These are phyloP conservation scores for Caenorhabditis panamensis DNA, from an alignment of 2,888 invertebrate species.

Conservation along the genomic window DNA sequence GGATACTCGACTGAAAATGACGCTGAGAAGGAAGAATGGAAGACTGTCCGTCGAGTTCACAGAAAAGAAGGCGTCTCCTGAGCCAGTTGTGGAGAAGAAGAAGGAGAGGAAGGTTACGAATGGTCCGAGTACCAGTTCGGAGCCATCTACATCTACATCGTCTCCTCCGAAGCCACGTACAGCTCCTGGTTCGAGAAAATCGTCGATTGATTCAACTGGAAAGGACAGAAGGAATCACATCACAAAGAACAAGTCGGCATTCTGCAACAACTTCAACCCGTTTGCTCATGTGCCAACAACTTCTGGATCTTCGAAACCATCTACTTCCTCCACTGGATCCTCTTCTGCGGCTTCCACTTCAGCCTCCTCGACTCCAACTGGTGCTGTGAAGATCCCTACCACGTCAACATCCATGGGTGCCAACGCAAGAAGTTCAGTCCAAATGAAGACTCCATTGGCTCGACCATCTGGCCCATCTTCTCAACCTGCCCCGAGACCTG, in stretches of 20 bases:
- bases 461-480: background rate
- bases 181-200: conserved; percentile 18
- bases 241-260: conserved; percentile 28
- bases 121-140: background rate
- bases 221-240: conserved; percentile 24
- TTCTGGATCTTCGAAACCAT: background rate
- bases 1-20: conserved; percentile 50
- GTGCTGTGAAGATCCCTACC: background rate
- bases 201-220: conserved; percentile 29
- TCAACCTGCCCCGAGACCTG: too few relatives aligned
- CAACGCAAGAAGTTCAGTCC: background rate
- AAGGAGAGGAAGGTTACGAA: too few relatives aligned
- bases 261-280: conserved; percentile 44
- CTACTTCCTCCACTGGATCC: conserved; percentile 1
- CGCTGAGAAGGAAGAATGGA: conserved; percentile 14
- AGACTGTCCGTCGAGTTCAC: conserved; percentile 21
- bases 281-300: conserved; percentile 10
- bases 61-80: background rate
- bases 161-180: too few relatives aligned
- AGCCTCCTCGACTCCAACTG: too few relatives aligned
- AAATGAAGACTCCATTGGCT: background rate
- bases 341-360: background rate
- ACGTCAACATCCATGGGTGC: background rate
- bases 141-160: background rate
- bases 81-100: background rate